Conservation (phyloP, 2,113 vertebrate species). For the Psammodynastes pulverulentus region DNA sequence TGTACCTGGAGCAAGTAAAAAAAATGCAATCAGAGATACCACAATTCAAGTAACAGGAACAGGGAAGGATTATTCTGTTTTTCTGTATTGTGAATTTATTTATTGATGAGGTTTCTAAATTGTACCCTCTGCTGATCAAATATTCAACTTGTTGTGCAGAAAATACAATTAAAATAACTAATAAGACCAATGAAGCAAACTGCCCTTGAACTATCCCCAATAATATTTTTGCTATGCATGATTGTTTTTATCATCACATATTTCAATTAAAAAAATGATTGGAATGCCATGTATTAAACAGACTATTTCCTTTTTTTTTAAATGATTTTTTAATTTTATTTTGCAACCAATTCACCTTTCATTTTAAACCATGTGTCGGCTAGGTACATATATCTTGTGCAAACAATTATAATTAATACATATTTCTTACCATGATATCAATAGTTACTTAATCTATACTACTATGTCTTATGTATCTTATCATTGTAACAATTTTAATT, state of each 20-base stretch:
- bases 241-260: neutral
- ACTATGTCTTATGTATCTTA: no score
- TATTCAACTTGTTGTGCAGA: neutral
- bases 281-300: neutral
- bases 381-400: no score
- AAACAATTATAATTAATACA: no score
- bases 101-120: neutral
- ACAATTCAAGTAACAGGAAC: neutral
- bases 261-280: neutral
- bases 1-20: neutral
- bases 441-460: no score
- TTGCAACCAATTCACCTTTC: no score
- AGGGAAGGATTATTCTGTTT: neutral
- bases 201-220: neutral
- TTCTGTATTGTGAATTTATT: neutral
- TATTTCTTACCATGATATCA: no score
- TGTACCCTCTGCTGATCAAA: neutral
- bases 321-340: no score
- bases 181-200: neutral
- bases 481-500: no score
- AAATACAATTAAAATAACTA: neutral
- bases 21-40: neutral
- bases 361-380: no score
- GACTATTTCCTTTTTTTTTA: neutral
- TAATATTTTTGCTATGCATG: neutral